These are phyloP conservation scores for Rapana venosa DNA, from an alignment of 2,888 invertebrate species.

Conservation along the genomic window DNA sequence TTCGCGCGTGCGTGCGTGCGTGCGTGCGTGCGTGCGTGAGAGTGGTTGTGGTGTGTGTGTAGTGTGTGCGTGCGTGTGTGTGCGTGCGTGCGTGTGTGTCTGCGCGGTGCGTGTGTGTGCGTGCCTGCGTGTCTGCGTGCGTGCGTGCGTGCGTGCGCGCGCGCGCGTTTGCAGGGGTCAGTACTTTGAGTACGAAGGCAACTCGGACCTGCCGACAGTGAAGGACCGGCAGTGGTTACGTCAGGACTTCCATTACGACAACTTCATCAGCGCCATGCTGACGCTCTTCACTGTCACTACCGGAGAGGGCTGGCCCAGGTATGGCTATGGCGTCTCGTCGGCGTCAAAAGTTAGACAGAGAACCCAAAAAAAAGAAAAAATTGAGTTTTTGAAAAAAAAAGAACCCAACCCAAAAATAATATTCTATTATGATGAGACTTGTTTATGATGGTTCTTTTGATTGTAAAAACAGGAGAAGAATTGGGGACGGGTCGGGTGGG, in stretches of 20 bases:
- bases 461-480: too few species aligned
- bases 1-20: too few species aligned
- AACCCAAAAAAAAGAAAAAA: background rate
- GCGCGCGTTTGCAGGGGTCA: constrained; percentile 87
- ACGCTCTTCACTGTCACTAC: constrained; percentile 99
- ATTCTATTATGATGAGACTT: too few species aligned
- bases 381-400: too few species aligned
- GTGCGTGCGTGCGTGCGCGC: background rate
- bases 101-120: background rate
- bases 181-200: constrained; percentile 92
- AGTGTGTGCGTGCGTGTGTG: background rate
- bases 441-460: too few species aligned
- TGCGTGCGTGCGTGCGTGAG: too few species aligned
- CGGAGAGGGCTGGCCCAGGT: constrained; percentile 99
- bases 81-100: too few species aligned
- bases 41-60: background rate
- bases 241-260: constrained; percentile 98
- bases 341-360: background rate
- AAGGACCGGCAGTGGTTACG: constrained; percentile 91
- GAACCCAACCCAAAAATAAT: too few species aligned
- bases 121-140: background rate
- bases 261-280: constrained; percentile 98
- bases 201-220: constrained; percentile 85
- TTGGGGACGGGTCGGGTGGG: too few species aligned
- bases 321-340: constrained; percentile 78